phyloP scores from a whole-genome alignment of 2,888 invertebrate species.

The Girardia tigrina region DNA sequence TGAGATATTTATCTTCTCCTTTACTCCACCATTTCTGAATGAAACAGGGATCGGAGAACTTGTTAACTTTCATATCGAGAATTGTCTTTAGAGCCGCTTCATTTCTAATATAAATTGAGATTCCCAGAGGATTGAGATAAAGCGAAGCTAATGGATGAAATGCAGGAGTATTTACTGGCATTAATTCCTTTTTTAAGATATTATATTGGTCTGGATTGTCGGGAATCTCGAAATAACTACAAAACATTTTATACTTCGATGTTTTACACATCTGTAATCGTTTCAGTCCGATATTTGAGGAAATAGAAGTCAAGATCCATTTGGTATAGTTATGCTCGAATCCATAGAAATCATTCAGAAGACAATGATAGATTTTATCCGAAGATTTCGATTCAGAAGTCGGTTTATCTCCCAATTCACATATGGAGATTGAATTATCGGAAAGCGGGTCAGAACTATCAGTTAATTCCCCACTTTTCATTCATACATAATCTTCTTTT shows the following conservation, averaged over 20 bases:
- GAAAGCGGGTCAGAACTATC: background rate
- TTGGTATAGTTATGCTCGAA: background rate
- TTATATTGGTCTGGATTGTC: constrained; percentile 4
- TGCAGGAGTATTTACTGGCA: background rate
- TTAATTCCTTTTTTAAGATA: background rate
- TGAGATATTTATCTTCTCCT: constrained; percentile 13
- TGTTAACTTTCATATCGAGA: background rate
- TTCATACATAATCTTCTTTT: background rate
- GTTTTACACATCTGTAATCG: background rate
- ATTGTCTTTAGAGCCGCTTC: background rate
- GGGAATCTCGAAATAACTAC: background rate
- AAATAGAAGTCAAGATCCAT: background rate
- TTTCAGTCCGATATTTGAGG: background rate
- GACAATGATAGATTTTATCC: background rate
- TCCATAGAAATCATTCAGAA: constrained; percentile 1
- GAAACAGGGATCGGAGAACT: background rate
- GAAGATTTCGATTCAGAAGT: background rate
- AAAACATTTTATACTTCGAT: background rate
- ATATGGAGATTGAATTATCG: background rate
- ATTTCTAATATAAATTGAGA: background rate
- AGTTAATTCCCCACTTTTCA: background rate
- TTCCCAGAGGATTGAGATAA: background rate
- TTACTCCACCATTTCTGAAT: constrained; percentile 16
- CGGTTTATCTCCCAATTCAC: background rate
- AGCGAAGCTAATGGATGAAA: constrained; percentile 17